Evolutionary conservation across 2,797 vertebrate species (phyloP).

Genomic region (Pyrocephalus nanus): DNA sequence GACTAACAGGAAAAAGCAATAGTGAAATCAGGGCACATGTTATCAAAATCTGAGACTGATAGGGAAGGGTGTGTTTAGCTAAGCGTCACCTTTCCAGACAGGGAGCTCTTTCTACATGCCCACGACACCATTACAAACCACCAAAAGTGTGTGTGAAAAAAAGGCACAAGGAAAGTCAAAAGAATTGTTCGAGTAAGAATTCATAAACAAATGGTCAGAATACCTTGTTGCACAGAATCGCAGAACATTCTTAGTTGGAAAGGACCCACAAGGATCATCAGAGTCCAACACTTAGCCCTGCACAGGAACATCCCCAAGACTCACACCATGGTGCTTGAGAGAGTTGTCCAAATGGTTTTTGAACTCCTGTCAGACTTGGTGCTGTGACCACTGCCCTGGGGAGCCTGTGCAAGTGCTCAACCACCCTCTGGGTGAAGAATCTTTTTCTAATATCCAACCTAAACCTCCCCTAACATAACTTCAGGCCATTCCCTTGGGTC

Average conservation of each 20-base stretch:
- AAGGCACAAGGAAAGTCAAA: background rate
- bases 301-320: background rate
- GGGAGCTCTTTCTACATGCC: background rate
- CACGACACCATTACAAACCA: background rate
- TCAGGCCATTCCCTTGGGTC: background rate
- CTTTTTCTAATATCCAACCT: background rate
- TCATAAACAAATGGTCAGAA: background rate
- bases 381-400: background rate
- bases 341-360: rapidly evolving
- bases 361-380: background rate
- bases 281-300: background rate
- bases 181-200: background rate
- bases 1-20: background rate
- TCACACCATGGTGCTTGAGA: background rate
- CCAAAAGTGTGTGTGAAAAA: background rate
- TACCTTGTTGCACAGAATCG: background rate
- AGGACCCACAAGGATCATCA: background rate
- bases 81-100: background rate
- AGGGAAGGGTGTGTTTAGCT: background rate
- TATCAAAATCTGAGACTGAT: background rate
- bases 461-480: background rate
- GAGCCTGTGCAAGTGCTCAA: background rate
- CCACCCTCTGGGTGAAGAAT: background rate
- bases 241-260: background rate
- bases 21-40: background rate